phyloP scores from a whole-genome alignment of 2,797 vertebrate genomes.

The Pteropus rufus region DNA sequence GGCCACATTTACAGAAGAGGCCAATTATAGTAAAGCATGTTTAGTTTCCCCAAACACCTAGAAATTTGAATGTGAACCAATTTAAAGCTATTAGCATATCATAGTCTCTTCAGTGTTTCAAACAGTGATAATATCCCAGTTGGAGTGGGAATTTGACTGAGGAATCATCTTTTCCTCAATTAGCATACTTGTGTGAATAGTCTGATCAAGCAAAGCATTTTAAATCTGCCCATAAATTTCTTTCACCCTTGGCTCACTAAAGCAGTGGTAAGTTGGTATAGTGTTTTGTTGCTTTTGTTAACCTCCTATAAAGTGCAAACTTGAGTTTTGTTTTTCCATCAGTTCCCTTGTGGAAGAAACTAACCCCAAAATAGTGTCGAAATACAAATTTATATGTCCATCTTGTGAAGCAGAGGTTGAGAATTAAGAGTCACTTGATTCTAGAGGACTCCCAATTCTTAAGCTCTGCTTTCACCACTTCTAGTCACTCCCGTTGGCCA shows the following conservation, averaged over 20 bases:
- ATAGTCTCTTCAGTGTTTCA: slow-evolving; percentile 67
- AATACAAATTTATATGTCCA: background rate
- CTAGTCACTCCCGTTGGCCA: background rate
- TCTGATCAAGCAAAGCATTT: slow-evolving; percentile 57
- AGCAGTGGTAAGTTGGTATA: background rate
- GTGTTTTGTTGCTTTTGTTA: background rate
- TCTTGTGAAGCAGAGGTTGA: background rate
- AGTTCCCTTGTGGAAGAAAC: background rate
- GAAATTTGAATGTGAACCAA: slow-evolving; percentile 65
- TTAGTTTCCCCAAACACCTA: slow-evolving; percentile 70
- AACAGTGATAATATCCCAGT: slow-evolving; percentile 66
- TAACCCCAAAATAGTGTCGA: background rate
- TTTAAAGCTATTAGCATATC: slow-evolving; percentile 70
- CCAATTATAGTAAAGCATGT: slow-evolving; percentile 63
- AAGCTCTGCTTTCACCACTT: background rate
- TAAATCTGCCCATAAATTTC: slow-evolving; percentile 43
- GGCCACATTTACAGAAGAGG: slow-evolving; percentile 67
- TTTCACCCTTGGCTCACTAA: background rate
- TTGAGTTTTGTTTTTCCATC: background rate
- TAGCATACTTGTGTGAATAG: slow-evolving; percentile 54
- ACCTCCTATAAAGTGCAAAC: background rate
- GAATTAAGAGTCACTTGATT: background rate
- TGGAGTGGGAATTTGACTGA: slow-evolving; percentile 61
- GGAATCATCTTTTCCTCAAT: slow-evolving; percentile 57
- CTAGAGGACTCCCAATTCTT: background rate